These are phyloP conservation scores for Sinosuthora webbiana DNA, from an alignment of 2,113 vertebrate genomes.

Conservation along the genomic window DNA sequence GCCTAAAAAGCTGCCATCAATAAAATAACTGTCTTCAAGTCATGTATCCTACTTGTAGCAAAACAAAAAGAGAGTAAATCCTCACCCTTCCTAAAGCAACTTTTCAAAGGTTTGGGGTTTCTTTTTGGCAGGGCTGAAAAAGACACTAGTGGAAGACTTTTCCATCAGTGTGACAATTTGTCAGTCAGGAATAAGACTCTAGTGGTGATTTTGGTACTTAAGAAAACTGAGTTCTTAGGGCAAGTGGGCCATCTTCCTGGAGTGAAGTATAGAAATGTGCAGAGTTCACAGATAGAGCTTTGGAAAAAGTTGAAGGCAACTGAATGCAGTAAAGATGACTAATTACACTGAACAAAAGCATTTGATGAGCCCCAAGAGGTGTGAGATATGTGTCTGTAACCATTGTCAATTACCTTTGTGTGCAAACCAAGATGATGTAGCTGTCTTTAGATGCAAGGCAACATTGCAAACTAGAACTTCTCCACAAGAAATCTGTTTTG, in stretches of 20 bases:
- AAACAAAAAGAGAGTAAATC: background rate
- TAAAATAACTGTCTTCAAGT: background rate
- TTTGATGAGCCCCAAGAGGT: background rate
- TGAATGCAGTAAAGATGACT: background rate
- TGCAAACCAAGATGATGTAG: background rate
- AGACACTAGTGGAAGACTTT: background rate
- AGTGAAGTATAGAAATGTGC: background rate
- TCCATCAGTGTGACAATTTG: background rate
- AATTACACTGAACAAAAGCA: background rate
- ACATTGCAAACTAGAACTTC: background rate
- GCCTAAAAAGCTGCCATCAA: background rate
- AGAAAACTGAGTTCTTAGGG: background rate
- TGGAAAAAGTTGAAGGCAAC: background rate
- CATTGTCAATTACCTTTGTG: background rate
- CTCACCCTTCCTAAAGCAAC: background rate
- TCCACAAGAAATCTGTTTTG: background rate
- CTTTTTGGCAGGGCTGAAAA: background rate
- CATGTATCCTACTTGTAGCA: background rate
- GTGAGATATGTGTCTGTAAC: accelerated
- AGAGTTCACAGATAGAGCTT: background rate
- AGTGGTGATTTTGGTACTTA: background rate
- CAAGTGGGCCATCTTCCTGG: background rate
- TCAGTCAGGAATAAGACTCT: background rate
- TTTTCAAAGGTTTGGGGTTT: background rate
- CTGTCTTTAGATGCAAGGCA: background rate